These are phyloP conservation scores for Idaea biselata DNA, from an alignment of 2,888 invertebrate genomes.

Conservation along the genomic window DNA sequence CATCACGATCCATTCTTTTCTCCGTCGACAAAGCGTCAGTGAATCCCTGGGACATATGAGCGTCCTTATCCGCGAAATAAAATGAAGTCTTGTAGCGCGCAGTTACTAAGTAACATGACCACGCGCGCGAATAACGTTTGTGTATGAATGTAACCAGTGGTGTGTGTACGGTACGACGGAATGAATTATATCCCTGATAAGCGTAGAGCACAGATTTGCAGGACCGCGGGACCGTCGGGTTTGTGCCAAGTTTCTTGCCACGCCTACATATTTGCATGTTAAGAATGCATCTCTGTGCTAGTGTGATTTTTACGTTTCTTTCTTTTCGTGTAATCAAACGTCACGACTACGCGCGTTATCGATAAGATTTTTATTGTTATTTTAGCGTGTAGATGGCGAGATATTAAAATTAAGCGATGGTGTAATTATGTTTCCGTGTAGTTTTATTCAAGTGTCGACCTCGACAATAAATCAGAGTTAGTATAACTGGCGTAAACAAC, in stretches of 20 bases:
- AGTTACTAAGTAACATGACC: constrained; percentile 58
- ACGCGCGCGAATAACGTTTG: constrained; percentile 42
- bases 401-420: constrained; percentile 37
- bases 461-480: constrained; percentile 68
- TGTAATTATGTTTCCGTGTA: constrained; percentile 48
- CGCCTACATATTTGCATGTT: constrained; percentile 71
- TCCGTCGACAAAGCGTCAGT: constrained; percentile 64
- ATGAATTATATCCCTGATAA: constrained; percentile 75
- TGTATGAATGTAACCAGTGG: constrained; percentile 28
- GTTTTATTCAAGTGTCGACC: constrained; percentile 42
- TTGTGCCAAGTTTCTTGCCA: constrained; percentile 71
- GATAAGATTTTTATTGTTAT: constrained; percentile 22
- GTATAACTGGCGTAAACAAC: constrained; percentile 65
- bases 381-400: constrained; percentile 39
- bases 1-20: constrained; percentile 70
- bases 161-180: constrained; percentile 46
- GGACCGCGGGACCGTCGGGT: constrained; percentile 56
- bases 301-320: constrained; percentile 41
- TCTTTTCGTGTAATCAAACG: constrained; percentile 34
- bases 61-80: constrained; percentile 67
- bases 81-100: constrained; percentile 56
- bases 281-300: constrained; percentile 43
- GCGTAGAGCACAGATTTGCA: constrained; percentile 69
- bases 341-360: constrained; percentile 10
- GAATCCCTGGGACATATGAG: constrained; percentile 66